Percentiles rank a stretch among this genome's conserved stretches.
These are phyloP conservation scores for Chanos chanos DNA, from an alignment of 2,797 vertebrate genomes.

Conservation along the genomic window DNA sequence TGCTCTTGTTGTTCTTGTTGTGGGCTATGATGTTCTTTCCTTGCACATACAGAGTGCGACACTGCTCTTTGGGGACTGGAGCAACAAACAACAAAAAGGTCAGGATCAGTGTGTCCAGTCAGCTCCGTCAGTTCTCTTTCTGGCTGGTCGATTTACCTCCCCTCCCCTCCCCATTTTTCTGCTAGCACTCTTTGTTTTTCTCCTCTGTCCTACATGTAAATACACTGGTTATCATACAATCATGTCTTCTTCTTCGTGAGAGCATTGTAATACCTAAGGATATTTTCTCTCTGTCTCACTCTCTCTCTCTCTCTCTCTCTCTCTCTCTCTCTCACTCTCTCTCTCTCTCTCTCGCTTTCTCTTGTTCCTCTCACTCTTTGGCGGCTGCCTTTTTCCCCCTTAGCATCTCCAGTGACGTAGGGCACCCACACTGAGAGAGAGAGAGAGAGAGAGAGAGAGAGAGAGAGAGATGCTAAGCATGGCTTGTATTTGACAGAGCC, in stretches of 20 bases:
- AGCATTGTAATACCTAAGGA: no score
- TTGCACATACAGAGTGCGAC: no score
- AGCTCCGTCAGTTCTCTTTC: slow-evolving; percentile 11
- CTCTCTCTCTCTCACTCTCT: slow-evolving; percentile 9
- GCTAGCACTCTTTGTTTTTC: no score
- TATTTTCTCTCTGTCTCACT: no score
- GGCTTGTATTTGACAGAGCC: slow-evolving; percentile 34
- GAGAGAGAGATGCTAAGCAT: slow-evolving; percentile 22
- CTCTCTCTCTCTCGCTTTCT: neutral
- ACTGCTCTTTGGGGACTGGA: slow-evolving; percentile 1
- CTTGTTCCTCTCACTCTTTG: neutral
- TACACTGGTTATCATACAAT: no score
- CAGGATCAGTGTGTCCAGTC: slow-evolving; percentile 35
- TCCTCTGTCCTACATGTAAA: neutral
- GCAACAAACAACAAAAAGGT: slow-evolving; percentile 35
- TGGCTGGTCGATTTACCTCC: slow-evolving; percentile 4
- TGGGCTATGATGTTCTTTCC: no score
- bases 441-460: neutral
- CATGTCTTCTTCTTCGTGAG: no score
- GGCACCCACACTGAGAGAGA: slow-evolving; percentile 35
- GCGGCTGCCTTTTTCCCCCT: neutral
- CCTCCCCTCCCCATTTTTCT: slow-evolving; percentile 11
- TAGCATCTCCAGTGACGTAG: slow-evolving; percentile 44
- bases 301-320: slow-evolving; percentile 36
- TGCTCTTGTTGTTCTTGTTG: no score